Evolutionary conservation across 2,113 vertebrate species (phyloP), one percentile per base, ranked within the genome.

Genomic region (Alligator sinensis): DNA sequence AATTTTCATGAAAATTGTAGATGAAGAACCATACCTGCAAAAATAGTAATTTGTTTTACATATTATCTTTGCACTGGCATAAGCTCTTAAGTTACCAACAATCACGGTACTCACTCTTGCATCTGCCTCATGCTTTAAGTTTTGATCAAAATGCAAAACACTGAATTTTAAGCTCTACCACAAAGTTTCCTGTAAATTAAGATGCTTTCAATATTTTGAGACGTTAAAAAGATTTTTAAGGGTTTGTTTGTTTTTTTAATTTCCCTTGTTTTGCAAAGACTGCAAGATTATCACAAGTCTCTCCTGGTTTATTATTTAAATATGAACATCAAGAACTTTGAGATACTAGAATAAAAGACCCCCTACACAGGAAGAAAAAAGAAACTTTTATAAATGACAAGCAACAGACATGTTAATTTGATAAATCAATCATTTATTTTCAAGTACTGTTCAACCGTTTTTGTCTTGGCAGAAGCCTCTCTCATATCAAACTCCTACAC

Each of bases 1-100:
- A 90, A 91, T 4, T 91, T 60, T 68, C 18, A 91, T 62, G 58
- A 80, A 89, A 96, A 83, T 34, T 74, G 21, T 86, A 95, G 6
- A n/a, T 5, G 19, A 30, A 55, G 28, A 19, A 15, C 22, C 13
- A 62, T 55, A 63, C 64, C 25, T 64, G 27, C 38, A 55, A 24
- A 77, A 77, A 77, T 34, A 54, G 47, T 47, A 47, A 47, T 47
- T 47, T 47, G 9, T 47, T 47, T 47, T 47, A 47, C 47, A 47
- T 47, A 9, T 47, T 9, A 47, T 47, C 47, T 47, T 47, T 47
- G 47, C 47, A 47, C 9, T 47, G 47, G 38, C 47, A 47, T 47
- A 47, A 47, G 47, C 47, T 47, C 47, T 47, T 47, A 47, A 47
- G 47, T 47, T 47, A 47, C 47, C 47, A 47, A 47, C 9, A 47